Evolutionary conservation across 2,113 vertebrate species (phyloP), one percentile per base, ranked within the genome.

Genomic region (Chrysemys picta): DNA sequence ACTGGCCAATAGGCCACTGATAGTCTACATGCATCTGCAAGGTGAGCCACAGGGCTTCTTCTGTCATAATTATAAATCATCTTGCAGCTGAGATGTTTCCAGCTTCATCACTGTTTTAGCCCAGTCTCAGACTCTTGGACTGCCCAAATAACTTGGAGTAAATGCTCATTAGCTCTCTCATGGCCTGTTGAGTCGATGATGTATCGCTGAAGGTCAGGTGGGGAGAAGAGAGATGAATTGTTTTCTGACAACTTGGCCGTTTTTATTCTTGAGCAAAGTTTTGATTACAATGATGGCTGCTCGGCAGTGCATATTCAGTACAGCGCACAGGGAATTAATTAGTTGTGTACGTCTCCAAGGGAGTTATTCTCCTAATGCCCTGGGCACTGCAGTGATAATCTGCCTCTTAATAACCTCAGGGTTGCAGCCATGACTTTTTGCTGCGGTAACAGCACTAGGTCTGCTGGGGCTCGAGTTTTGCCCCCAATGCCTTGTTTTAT

Each of bases 281-380:
- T 90, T 94, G 80, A 57, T 42, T 42, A 49, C 85, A 69, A 0
- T 27, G 80, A 94, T 0, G 21, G 24, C 94, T 79, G 84, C 94
- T 95, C 49, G 49, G 94, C 84, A 45, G 93, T 84, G 82, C 56
- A 1, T 6, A 10, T 10, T 35, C 62, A 83, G 87, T 75, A 11
- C 87, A 81, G 91, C 49, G 53, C 1, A 5, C 31, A 88, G 91
- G 92, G 96, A 93, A 95, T 90, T 96, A 93, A 97, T 97, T 94
- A 98, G 85, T 89, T 84, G 87, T 89, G 90, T 52, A 4, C 47
- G 79, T 31, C 91, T 94, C 82, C 0, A 6, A 87, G 90, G 94
- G 93, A 95, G 90, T 54, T 85, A 19, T 10, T 75, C 38, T 87
- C 91, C 89, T 5, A 80, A 3, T 82, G 95, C 93, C 96, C 91